Percentiles rank a stretch among this genome's conserved stretches.
Conservation (phyloP, 2,888 invertebrate species). For the Torymus auratus region DNA sequence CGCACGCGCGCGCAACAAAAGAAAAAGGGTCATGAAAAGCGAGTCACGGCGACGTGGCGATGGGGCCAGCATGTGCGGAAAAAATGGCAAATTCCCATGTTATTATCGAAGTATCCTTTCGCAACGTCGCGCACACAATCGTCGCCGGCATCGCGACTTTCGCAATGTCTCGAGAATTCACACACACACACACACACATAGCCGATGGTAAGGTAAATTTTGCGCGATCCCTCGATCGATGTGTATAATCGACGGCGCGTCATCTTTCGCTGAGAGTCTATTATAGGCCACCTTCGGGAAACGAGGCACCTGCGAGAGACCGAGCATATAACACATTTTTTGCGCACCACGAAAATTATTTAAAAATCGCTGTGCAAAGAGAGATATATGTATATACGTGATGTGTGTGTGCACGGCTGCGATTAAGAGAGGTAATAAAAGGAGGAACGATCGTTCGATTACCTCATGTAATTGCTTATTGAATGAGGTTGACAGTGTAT, state of each 20-base stretch:
- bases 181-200: background rate
- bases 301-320: background rate
- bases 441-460: conserved; percentile 9
- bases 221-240: conserved; percentile 9
- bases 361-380: background rate
- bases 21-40: conserved; percentile 33
- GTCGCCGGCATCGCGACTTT: conserved; percentile 36
- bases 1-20: background rate
- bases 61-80: background rate
- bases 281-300: too few species aligned
- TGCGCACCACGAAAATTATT: conserved; percentile 11
- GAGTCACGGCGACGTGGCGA: background rate
- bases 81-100: conserved; percentile 45
- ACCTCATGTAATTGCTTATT: conserved; percentile 18
- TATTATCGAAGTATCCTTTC: conserved; percentile 46
- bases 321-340: background rate
- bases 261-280: too few species aligned
- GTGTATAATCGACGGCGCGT: conserved; percentile 6
- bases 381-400: background rate
- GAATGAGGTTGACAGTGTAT: conserved; percentile 3
- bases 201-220: conserved; percentile 27
- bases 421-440: background rate
- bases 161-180: conserved; percentile 23
- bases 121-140: conserved; percentile 47
- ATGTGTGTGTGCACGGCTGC: background rate